These are phyloP conservation scores for Anastatus disparis DNA, from an alignment of 1,140 invertebrate species.

Conservation along the genomic window DNA sequence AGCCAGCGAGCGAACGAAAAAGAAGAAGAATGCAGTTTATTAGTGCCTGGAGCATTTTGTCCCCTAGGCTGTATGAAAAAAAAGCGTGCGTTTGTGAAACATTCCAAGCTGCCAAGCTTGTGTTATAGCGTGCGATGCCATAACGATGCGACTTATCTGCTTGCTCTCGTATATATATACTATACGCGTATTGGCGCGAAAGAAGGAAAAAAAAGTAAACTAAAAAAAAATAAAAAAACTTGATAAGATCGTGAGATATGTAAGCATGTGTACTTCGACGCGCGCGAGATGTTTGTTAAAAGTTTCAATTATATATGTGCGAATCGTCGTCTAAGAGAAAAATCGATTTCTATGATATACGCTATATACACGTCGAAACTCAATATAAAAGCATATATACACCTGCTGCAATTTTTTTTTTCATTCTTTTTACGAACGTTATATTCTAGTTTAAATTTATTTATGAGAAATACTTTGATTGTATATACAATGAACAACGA, in stretches of 20 bases:
- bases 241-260: slow-evolving; percentile 25
- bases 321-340: neutral
- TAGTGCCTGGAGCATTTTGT: slow-evolving; percentile 32
- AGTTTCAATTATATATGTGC: slow-evolving; percentile 15
- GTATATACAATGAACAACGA: neutral
- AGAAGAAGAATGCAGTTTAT: slow-evolving; percentile 40
- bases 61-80: slow-evolving; percentile 23
- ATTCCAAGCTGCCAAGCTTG: slow-evolving; percentile 27
- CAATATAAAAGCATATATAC: too few species aligned
- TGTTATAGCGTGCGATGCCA: slow-evolving; percentile 22
- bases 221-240: neutral
- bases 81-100: slow-evolving; percentile 26
- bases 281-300: slow-evolving; percentile 10
- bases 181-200: neutral
- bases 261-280: slow-evolving; percentile 9
- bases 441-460: neutral
- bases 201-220: neutral
- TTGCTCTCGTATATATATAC: neutral
- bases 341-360: slow-evolving; percentile 5
- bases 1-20: slow-evolving; percentile 27
- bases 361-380: too few species aligned
- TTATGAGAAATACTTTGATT: neutral
- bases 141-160: slow-evolving; percentile 27
- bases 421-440: neutral
- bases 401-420: neutral